Evolutionary conservation across 1,140 invertebrate species (phyloP).

Genomic region (Neodiprion virginianus): DNA sequence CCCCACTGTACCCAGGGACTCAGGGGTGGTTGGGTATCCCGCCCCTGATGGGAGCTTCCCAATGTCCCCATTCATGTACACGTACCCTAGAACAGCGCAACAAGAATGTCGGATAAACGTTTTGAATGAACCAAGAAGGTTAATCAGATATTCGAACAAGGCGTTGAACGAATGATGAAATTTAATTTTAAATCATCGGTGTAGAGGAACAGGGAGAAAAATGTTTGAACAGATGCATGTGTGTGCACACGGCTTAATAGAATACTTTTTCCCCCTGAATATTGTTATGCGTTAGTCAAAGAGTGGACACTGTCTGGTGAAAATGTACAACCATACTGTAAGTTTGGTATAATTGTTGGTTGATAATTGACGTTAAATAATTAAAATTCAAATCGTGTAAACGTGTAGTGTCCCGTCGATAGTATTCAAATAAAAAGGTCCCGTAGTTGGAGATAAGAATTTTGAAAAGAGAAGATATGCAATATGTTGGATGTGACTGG

Average conservation of each 20-base stretch:
- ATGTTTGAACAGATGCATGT: too few species aligned
- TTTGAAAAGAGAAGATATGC: constrained; percentile 48
- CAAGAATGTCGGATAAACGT: too few species aligned
- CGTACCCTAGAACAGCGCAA: constrained; percentile 64
- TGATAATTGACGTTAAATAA: too few species aligned
- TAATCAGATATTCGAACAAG: not conserved
- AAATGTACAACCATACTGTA: too few species aligned
- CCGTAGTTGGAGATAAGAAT: constrained; percentile 21
- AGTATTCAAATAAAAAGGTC: not conserved
- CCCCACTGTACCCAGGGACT: constrained; percentile 56
- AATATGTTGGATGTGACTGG: constrained; percentile 59
- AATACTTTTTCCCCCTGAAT: too few species aligned
- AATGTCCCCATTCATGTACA: constrained; percentile 82
- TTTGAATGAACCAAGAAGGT: constrained; percentile 15
- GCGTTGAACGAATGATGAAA: too few species aligned
- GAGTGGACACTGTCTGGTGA: constrained; percentile 29
- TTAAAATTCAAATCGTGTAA: too few species aligned
- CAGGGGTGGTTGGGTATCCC: constrained; percentile 67
- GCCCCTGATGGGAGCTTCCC: constrained; percentile 73
- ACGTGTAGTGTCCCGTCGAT: too few species aligned
- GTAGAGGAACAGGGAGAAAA: too few species aligned
- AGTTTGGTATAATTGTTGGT: too few species aligned
- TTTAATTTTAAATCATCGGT: too few species aligned
- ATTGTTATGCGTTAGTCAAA: too few species aligned
- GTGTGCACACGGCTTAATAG: not conserved